Evolutionary conservation across 1,140 invertebrate species (phyloP).

Genomic region (Chrysoperla carnea): DNA sequence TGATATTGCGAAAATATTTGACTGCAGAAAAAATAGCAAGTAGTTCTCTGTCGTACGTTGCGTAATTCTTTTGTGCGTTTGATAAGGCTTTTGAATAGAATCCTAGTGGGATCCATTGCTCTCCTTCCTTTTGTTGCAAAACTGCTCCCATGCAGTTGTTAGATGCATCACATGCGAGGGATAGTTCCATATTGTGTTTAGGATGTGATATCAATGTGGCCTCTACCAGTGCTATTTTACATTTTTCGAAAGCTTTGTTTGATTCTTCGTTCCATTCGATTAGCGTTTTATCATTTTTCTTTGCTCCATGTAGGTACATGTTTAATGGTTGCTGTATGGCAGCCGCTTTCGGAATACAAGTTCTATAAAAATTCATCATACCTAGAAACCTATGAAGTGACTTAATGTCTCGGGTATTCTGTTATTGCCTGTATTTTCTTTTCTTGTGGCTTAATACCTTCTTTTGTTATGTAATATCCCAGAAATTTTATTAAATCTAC

Average conservation of each 20-base stretch:
- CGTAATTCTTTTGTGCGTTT: constrained; percentile 14
- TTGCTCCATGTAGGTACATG: constrained; percentile 5
- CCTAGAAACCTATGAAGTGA: constrained; percentile 20
- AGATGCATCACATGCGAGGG: constrained; percentile 11
- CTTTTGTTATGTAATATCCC: no score
- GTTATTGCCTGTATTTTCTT: no score
- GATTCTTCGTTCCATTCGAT: constrained; percentile 6
- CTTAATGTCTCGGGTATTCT: constrained; percentile 10
- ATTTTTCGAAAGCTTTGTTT: constrained; percentile 7
- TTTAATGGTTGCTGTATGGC: constrained; percentile 10
- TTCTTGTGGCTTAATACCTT: no score
- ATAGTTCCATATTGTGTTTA: constrained; percentile 1
- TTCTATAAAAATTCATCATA: constrained; percentile 21
- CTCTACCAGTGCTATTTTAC: constrained; percentile 9
- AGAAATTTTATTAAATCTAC: no score
- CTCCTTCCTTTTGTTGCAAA: constrained; percentile 8
- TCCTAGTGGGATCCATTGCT: constrained; percentile 13
- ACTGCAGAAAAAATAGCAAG: constrained; percentile 24
- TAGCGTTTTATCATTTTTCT: constrained; percentile 11
- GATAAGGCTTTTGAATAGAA: constrained; percentile 22
- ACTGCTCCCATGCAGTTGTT: constrained; percentile 11
- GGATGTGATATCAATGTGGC: constrained; percentile 6
- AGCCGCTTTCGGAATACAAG: constrained; percentile 13
- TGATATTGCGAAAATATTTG: constrained; percentile 22
- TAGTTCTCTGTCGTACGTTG: constrained; percentile 22